Evolutionary conservation across 2,113 vertebrate genomes (phyloP).

Genomic region (Osmerus mordax): DNA sequence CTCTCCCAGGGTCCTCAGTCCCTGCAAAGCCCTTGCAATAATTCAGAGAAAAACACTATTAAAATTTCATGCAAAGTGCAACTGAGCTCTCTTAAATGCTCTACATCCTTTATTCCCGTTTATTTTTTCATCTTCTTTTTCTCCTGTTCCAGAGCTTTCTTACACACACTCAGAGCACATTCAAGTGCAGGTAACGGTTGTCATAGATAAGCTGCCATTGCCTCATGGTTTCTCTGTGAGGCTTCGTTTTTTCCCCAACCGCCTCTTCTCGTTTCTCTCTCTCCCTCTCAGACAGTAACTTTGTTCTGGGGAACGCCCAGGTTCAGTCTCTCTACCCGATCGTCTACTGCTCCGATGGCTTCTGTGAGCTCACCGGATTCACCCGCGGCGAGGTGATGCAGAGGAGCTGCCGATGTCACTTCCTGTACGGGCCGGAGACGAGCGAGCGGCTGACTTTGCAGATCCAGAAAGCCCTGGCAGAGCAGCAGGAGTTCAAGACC

Average conservation of each 20-base stretch:
- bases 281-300: slow-evolving; percentile 74
- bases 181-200: too few species aligned
- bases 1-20: too few species aligned
- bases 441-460: slow-evolving; percentile 68
- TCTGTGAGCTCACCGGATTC: slow-evolving; percentile 78
- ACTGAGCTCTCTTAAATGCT: background rate
- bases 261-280: background rate
- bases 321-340: slow-evolving; percentile 76
- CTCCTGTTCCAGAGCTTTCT: slow-evolving; percentile 34
- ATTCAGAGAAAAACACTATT: slow-evolving; percentile 29
- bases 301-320: slow-evolving; percentile 80
- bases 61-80: slow-evolving; percentile 14
- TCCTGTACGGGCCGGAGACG: slow-evolving; percentile 77
- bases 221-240: background rate
- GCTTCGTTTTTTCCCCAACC: background rate
- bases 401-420: slow-evolving; percentile 78
- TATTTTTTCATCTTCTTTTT: background rate
- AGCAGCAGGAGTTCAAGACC: slow-evolving; percentile 77
- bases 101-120: background rate
- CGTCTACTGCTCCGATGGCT: slow-evolving; percentile 80
- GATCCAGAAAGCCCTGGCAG: slow-evolving; percentile 77
- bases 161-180: too few species aligned
- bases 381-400: slow-evolving; percentile 80
- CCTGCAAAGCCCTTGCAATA: background rate
- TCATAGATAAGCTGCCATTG: too few species aligned